phyloP scores from a whole-genome alignment of 53 echinoderm and acorn worm genomes.

The Echinometra lucunter region DNA sequence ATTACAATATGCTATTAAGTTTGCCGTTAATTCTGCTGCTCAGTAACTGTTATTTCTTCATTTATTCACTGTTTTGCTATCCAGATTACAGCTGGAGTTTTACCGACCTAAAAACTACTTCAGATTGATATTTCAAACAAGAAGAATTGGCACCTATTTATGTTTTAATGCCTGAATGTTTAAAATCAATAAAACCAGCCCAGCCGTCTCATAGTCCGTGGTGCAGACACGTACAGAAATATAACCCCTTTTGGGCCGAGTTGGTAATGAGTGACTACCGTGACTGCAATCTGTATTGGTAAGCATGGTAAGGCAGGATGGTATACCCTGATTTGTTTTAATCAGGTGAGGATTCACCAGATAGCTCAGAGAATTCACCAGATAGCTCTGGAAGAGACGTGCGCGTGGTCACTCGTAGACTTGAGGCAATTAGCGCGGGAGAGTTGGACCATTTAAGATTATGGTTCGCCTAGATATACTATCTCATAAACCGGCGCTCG shows the following conservation, averaged over 20 bases:
- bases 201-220: neutral
- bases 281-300: neutral
- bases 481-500: conserved; percentile 3
- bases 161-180: neutral
- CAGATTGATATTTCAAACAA: neutral
- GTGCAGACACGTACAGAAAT: neutral
- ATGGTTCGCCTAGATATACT: neutral
- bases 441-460: conserved; percentile 18
- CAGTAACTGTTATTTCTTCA: too few relatives aligned
- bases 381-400: neutral
- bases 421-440: conserved; percentile 25
- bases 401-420: conserved; percentile 48
- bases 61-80: too few relatives aligned
- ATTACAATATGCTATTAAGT: too few relatives aligned
- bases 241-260: neutral
- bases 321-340: neutral
- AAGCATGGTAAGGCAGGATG: neutral
- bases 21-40: too few relatives aligned
- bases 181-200: conserved; percentile 1
- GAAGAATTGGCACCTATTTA: neutral
- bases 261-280: neutral
- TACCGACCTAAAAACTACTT: neutral
- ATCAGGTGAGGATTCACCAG: conserved; percentile 35
- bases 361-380: too few relatives aligned
- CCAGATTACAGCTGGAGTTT: neutral